Base-by-base conservation (phyloP, 2,888 invertebrate species). In the Parnassius glacialis region DNA sequence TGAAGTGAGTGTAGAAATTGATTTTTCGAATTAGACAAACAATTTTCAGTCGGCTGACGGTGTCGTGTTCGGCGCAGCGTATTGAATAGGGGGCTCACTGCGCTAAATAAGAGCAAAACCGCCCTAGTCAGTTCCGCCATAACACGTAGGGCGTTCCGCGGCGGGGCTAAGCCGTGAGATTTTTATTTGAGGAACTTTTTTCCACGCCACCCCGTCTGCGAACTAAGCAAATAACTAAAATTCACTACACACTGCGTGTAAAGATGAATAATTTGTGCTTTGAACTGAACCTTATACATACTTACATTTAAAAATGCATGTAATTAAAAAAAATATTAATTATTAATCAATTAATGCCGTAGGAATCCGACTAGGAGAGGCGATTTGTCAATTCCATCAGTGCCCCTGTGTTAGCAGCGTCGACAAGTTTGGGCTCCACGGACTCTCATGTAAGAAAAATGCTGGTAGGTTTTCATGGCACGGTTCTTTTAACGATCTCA, bases 181-280 rank as follows among this genome's bases (percentile, higher is more conserved):
- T 89, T 87, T 86, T 87, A 85, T 90, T 88, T 87, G 84, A 86
- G 79, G 78, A 87, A 86, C 85, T 89, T 88, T 89, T 89, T 85
- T 78, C 79, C 75, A 75, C 72, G 71, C 83, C 85, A 84, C 85
- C 87, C 88, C 76, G 90, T 88, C 88, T 89, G 88, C 88, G 71
- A 82, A 85, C 87, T 87, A 87, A 85, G 89, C 89, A 90, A 88
- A 89, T 85, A 89, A 81, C 79, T 80, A 76, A 76, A 70, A 73
- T 67, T 61, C 48, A 65, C 61, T 64, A 80, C 80, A 78, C 66
- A 81, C 75, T 12, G 77, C 1, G 2, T 1, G 5, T 44, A 41
- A 52, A 50, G 43, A 50, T 54, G n/a, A 3, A 1, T 13, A 56
- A 41, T 53, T 58, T 13, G 3, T 34, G 7, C 1, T 34, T 34